phyloP scores from a whole-genome alignment of 2,113 vertebrate species.

The Thoracochromis brauschi region DNA sequence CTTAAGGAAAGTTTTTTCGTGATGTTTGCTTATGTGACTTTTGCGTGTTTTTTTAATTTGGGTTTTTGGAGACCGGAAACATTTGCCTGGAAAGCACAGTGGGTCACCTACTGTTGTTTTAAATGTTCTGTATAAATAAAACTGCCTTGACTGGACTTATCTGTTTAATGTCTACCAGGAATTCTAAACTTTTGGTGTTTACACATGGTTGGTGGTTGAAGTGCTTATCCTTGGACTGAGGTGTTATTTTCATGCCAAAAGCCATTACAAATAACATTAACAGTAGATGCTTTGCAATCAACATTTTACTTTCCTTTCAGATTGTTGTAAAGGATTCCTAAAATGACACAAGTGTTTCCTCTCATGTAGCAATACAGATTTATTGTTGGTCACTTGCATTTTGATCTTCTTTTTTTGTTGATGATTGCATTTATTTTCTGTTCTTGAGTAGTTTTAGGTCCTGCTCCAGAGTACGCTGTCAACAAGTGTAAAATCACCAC shows the following conservation, averaged over 20 bases:
- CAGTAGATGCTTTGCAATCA: fast-evolving
- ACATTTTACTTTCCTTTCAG: neutral
- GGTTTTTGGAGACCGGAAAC: neutral
- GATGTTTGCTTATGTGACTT: neutral
- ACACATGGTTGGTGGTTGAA: neutral
- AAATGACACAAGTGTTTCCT: neutral
- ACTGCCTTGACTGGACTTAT: neutral
- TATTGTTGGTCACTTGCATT: neutral
- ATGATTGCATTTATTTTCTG: neutral
- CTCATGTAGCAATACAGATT: neutral
- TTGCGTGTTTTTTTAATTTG: fast-evolving
- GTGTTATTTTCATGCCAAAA: neutral
- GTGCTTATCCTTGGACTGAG: neutral
- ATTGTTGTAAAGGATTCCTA: neutral
- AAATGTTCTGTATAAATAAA: neutral
- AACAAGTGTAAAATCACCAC: neutral
- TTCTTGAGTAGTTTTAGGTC: neutral
- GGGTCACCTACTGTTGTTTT: neutral
- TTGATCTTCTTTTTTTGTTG: neutral
- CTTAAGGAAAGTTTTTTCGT: neutral
- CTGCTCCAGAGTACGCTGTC: fast-evolving
- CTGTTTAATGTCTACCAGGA: neutral
- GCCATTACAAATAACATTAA: neutral
- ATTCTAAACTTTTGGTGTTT: neutral
- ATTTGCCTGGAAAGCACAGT: neutral